Percentiles rank a stretch among this genome's conserved stretches.
Conservation (phyloP, 1,140 invertebrate species). For the Drosophila ironensis region DNA sequence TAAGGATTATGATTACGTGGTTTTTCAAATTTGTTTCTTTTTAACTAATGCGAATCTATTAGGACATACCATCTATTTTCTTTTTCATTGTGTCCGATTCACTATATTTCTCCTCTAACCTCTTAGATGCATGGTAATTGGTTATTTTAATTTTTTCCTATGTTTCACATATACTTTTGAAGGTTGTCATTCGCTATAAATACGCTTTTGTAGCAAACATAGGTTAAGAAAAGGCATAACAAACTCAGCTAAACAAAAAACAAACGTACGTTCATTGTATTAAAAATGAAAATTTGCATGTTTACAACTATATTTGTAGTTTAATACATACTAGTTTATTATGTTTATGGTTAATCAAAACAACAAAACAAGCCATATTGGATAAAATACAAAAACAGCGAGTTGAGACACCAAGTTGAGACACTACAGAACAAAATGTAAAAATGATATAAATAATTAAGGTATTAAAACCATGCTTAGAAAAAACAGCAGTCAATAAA, state of each 20-base stretch:
- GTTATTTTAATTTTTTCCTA: slow-evolving; percentile 19
- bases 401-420: slow-evolving; percentile 81
- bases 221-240: neutral
- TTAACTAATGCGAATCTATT: slow-evolving; percentile 37
- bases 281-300: slow-evolving; percentile 35
- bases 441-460: neutral
- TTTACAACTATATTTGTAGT: slow-evolving; percentile 25
- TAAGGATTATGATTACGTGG: no score
- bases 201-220: slow-evolving; percentile 16
- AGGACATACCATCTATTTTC: no score
- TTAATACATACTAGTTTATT: slow-evolving; percentile 33
- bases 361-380: slow-evolving; percentile 16
- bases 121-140: slow-evolving; percentile 38
- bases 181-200: slow-evolving; percentile 16
- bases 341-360: slow-evolving; percentile 40
- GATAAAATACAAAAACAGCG: slow-evolving; percentile 48
- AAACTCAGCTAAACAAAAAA: slow-evolving; percentile 17
- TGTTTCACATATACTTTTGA: slow-evolving; percentile 18
- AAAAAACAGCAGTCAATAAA: slow-evolving; percentile 3
- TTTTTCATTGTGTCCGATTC: slow-evolving; percentile 27
- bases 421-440: slow-evolving; percentile 65
- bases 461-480: neutral
- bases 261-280: slow-evolving; percentile 66
- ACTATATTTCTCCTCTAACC: slow-evolving; percentile 20
- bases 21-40: slow-evolving; percentile 49